Conservation (phyloP, 2,797 vertebrate genomes). For the Loriculus beryllinus region DNA sequence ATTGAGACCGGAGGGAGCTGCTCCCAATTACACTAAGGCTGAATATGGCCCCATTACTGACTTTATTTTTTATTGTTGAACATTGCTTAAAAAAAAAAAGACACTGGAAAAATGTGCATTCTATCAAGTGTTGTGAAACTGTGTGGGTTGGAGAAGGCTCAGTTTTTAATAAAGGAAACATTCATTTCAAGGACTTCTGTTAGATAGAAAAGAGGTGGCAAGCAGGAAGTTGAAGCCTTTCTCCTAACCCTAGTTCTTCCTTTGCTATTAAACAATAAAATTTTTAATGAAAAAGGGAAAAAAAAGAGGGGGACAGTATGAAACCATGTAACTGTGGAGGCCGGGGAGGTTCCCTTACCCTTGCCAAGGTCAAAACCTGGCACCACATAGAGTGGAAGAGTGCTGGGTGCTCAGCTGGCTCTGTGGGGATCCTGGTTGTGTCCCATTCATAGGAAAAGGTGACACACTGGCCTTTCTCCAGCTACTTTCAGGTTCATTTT, state of each 20-base stretch:
- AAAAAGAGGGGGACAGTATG: background rate
- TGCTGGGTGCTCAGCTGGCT: background rate
- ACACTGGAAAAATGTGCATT: slow-evolving; percentile 54
- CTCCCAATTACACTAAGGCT: background rate
- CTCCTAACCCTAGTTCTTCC: background rate
- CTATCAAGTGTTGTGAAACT: slow-evolving; percentile 62
- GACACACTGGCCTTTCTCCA: background rate
- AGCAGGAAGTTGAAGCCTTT: background rate
- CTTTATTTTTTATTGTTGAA: background rate
- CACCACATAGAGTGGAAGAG: background rate
- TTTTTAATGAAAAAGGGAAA: background rate
- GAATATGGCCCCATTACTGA: background rate
- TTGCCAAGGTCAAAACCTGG: background rate
- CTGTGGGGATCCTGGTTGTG: background rate
- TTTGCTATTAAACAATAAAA: background rate
- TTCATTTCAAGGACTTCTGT: slow-evolving; percentile 51
- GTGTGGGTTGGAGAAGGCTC: slow-evolving; percentile 42
- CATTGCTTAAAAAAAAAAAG: background rate
- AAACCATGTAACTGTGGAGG: background rate
- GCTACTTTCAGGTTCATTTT: background rate
- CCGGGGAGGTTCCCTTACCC: background rate
- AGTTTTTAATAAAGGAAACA: slow-evolving; percentile 54
- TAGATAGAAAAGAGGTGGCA: background rate
- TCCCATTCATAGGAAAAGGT: background rate
- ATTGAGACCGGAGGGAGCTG: background rate